A percentile compares a stretch with the other conserved stretches of the same genome.
These are phyloP conservation scores for Podilymbus podiceps DNA, from an alignment of 2,113 vertebrate genomes.

Conservation along the genomic window DNA sequence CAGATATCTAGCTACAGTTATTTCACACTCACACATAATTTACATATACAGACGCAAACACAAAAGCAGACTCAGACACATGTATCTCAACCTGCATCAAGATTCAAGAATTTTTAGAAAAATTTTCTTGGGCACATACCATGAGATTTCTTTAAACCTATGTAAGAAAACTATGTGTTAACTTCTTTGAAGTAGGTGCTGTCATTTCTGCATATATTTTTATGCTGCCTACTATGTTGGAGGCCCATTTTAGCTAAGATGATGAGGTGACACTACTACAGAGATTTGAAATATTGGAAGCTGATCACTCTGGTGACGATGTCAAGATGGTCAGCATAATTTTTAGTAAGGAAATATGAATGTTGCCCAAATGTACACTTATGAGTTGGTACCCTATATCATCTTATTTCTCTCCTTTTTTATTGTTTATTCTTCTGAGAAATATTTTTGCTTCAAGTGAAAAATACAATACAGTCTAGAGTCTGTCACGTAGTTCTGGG, in stretches of 20 bases:
- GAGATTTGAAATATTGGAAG: neutral
- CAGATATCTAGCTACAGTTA: neutral
- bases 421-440: neutral
- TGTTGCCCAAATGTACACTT: neutral
- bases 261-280: neutral
- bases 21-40: neutral
- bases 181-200: neutral
- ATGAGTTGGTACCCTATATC: neutral
- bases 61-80: neutral
- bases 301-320: neutral
- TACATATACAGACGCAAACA: neutral
- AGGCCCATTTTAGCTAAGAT: neutral
- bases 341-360: neutral
- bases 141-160: neutral
- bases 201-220: neutral
- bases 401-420: neutral
- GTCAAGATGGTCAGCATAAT: neutral
- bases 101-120: neutral
- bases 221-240: neutral
- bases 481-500: neutral
- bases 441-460: neutral
- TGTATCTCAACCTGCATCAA: neutral
- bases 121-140: neutral
- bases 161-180: neutral
- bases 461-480: neutral